These are phyloP conservation scores for Pterocles gutturalis DNA, from an alignment of 2,113 vertebrate genomes.

Conservation along the genomic window DNA sequence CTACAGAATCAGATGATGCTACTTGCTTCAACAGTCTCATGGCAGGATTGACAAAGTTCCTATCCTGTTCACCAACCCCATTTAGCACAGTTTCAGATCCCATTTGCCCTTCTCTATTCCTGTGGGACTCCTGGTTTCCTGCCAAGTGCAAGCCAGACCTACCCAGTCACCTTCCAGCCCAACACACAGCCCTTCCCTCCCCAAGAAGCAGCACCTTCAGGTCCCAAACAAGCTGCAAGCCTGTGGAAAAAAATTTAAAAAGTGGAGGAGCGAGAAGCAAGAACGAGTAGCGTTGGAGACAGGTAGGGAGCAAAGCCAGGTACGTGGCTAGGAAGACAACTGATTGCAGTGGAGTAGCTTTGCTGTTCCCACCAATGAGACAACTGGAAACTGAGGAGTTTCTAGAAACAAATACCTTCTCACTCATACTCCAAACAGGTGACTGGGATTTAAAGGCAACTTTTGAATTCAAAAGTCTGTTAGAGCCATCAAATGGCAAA, in stretches of 20 bases:
- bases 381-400: not conserved
- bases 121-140: not conserved
- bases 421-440: not conserved
- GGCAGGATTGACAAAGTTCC: not conserved
- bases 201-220: not conserved
- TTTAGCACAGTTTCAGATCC: not conserved
- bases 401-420: not conserved
- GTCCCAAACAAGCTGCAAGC: not conserved
- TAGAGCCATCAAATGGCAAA: not conserved
- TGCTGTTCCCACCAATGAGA: not conserved
- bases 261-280: not conserved
- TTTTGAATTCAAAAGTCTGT: not conserved
- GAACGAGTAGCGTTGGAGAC: accelerated
- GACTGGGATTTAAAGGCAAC: not conserved
- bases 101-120: not conserved
- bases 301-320: not conserved
- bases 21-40: not conserved
- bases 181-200: not conserved
- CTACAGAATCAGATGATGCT: not conserved
- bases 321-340: not conserved
- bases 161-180: not conserved
- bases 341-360: not conserved
- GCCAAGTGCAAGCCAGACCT: not conserved
- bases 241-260: not conserved
- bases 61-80: not conserved